phyloP scores from a whole-genome alignment of 2,113 vertebrate species.

The Scatophagus argus region DNA sequence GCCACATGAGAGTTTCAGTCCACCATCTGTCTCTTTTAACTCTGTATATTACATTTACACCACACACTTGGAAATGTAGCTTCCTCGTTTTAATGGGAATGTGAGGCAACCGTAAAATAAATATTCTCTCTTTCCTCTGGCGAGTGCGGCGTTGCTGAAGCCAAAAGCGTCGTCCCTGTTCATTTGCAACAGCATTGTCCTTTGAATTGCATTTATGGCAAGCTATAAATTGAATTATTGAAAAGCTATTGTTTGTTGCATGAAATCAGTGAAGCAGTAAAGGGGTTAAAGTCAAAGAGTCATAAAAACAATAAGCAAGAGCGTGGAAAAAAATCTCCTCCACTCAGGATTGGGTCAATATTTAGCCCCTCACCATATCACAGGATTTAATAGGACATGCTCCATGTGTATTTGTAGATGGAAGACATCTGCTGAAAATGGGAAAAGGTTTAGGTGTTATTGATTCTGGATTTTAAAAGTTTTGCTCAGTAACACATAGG shows the following conservation, averaged over 20 bases:
- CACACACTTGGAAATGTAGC: constrained; percentile 71
- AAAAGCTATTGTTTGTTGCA: constrained; percentile 81
- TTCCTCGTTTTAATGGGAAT: constrained; percentile 81
- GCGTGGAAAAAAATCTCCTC: constrained; percentile 75
- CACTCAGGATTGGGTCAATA: constrained; percentile 81
- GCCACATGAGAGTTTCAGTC: constrained; percentile 79
- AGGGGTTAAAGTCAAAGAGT: constrained; percentile 81
- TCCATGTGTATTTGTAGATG: constrained; percentile 83
- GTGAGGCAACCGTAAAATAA: constrained; percentile 77
- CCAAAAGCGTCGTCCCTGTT: constrained; percentile 66
- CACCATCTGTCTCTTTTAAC: constrained; percentile 83
- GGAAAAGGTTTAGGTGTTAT: constrained; percentile 66
- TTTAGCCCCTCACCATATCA: constrained; percentile 73
- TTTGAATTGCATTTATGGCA: constrained; percentile 80
- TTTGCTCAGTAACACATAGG: constrained; percentile 64
- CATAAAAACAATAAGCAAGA: constrained; percentile 83
- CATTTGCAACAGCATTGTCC: constrained; percentile 72
- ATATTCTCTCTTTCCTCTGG: constrained; percentile 69
- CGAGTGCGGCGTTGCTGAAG: constrained; percentile 45
- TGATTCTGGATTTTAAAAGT: constrained; percentile 70
- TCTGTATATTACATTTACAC: constrained; percentile 75
- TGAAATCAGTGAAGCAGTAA: constrained; percentile 82
- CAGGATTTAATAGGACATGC: constrained; percentile 83
- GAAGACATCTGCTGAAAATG: constrained; percentile 72
- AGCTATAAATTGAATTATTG: constrained; percentile 84